These are phyloP conservation scores for Geodia barretti DNA, from an alignment of 37 sponge, comb jelly and placozoan species.

Conservation along the genomic window DNA sequence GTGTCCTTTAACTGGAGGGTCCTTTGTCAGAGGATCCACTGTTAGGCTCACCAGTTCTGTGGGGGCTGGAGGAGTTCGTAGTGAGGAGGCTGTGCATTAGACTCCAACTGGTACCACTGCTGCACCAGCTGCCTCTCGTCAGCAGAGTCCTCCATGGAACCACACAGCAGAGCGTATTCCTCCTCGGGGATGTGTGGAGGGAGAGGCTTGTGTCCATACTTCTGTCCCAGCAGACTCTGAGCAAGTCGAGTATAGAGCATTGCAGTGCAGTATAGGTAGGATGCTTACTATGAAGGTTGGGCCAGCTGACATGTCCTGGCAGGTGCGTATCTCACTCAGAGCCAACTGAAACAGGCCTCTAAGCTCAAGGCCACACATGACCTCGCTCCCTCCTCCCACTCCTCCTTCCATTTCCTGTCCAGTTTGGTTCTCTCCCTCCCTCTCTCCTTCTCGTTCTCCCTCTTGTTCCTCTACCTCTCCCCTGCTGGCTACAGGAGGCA, in stretches of 20 bases:
- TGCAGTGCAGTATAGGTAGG: neutral
- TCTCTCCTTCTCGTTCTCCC: neutral
- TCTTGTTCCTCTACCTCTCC: neutral
- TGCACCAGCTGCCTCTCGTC: conserved; percentile 26
- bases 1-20: too few relatives aligned
- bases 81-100: conserved; percentile 61
- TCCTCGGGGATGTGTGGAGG: conserved; percentile 32
- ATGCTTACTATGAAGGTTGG: conserved; percentile 76
- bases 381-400: neutral
- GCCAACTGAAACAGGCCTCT: conserved; percentile 25
- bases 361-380: conserved; percentile 23
- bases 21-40: neutral
- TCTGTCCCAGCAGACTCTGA: conserved; percentile 76
- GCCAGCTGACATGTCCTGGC: conserved; percentile 67
- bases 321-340: conserved; percentile 67
- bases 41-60: neutral
- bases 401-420: neutral
- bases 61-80: neutral
- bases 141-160: conserved; percentile 47
- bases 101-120: conserved; percentile 71
- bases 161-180: conserved; percentile 54
- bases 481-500: neutral
- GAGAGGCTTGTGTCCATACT: conserved; percentile 68
- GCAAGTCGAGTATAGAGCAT: neutral
- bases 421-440: too few relatives aligned